These are phyloP conservation scores for Oligia fasciuncula DNA, from an alignment of 2,888 invertebrate species.

Conservation along the genomic window DNA sequence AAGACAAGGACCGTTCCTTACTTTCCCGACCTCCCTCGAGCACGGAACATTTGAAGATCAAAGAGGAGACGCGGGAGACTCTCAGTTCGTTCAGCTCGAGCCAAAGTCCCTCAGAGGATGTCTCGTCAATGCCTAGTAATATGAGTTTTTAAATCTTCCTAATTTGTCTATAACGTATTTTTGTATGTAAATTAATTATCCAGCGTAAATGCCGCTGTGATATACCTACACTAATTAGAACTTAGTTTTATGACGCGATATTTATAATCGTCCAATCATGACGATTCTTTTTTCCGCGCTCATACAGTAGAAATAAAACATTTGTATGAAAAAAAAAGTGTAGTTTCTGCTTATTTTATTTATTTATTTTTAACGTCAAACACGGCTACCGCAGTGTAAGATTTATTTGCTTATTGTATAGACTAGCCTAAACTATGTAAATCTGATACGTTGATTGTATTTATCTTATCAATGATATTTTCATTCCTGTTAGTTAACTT, in stretches of 20 bases:
- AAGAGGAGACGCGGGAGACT: constrained; percentile 94
- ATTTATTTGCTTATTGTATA: no score
- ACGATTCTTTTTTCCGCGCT: background rate
- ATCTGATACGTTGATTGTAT: background rate
- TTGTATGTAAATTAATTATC: background rate
- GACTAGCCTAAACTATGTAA: background rate
- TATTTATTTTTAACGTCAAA: no score
- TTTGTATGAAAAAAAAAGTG: background rate
- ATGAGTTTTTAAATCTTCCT: constrained; percentile 79
- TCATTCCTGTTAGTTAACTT: background rate
- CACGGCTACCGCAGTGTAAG: no score
- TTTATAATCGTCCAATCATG: background rate
- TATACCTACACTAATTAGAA: background rate
- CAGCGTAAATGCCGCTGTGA: background rate
- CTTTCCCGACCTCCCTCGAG: constrained; percentile 79
- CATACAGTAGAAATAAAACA: constrained; percentile 2
- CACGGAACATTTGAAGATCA: constrained; percentile 90
- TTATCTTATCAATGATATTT: background rate
- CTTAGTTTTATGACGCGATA: constrained; percentile 1
- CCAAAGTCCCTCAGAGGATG: constrained; percentile 92
- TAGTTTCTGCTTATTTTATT: constrained; percentile 1
- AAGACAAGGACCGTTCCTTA: constrained; percentile 78
- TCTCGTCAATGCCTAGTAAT: constrained; percentile 84
- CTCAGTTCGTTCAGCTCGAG: constrained; percentile 94
- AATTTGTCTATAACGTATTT: background rate